phyloP scores from a whole-genome alignment of 2,113 vertebrate genomes.

The Furnarius figulus region DNA sequence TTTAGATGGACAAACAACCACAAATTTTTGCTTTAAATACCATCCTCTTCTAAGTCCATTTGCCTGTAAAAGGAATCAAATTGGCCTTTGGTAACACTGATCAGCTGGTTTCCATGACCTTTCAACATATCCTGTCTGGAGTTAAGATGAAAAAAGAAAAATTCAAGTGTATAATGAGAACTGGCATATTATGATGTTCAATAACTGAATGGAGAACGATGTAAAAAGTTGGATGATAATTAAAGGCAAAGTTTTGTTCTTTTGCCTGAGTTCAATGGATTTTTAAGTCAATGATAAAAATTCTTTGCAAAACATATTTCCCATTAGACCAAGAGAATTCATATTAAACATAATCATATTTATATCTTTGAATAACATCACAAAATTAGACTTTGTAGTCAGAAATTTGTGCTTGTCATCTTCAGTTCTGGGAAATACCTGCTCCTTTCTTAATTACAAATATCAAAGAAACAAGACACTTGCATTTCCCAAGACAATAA shows the following conservation, averaged over 20 bases:
- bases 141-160: not conserved
- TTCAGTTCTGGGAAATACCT: slow-evolving; percentile 26
- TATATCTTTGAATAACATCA: not conserved
- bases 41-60: slow-evolving; percentile 42
- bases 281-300: not conserved
- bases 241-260: slow-evolving; percentile 20
- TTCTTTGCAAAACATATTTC: not conserved
- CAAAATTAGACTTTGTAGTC: not conserved
- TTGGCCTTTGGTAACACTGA: slow-evolving; percentile 44
- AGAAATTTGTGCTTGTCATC: not conserved
- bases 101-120: slow-evolving; percentile 56
- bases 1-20: not conserved
- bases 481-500: not conserved
- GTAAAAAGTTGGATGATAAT: slow-evolving; percentile 26
- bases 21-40: slow-evolving; percentile 34
- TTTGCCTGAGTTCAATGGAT: not conserved
- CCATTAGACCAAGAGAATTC: not conserved
- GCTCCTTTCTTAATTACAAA: not conserved
- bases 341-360: not conserved
- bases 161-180: slow-evolving; percentile 10
- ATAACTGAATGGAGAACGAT: not conserved
- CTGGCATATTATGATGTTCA: slow-evolving; percentile 33
- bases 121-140: slow-evolving; percentile 51
- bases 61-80: slow-evolving; percentile 59
- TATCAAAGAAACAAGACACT: not conserved